Evolutionary conservation across 2,888 invertebrate species (phyloP).

Genomic region (Ochropleura plecta): DNA sequence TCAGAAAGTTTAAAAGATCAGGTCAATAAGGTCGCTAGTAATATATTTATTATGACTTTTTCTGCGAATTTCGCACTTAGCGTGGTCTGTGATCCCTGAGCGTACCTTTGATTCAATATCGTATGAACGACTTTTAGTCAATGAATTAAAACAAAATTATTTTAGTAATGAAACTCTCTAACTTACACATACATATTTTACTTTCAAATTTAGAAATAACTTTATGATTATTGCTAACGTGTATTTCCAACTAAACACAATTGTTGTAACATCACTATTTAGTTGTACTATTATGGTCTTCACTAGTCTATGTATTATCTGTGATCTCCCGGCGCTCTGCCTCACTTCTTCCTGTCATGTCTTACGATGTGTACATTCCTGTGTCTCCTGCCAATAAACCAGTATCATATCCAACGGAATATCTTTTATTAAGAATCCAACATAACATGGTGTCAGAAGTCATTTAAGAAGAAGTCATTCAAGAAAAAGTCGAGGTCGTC

Average conservation of each 20-base stretch:
- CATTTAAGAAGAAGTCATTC: no score
- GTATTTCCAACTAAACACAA: not conserved
- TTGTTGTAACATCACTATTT: no score
- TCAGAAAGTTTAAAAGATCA: constrained; percentile 5
- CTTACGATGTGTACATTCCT: no score
- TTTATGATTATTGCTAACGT: not conserved
- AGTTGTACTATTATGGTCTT: no score
- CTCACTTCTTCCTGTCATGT: no score
- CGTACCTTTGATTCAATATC: not conserved
- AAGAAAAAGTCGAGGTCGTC: no score
- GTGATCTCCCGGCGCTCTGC: no score
- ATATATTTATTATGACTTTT: not conserved
- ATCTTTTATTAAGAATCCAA: no score
- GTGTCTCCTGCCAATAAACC: no score
- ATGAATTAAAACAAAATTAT: constrained; percentile 9
- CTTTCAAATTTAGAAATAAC: not conserved
- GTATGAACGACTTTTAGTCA: not conserved
- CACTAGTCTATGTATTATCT: no score
- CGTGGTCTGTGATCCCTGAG: not conserved
- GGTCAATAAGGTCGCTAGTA: constrained; percentile 6
- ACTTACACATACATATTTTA: not conserved
- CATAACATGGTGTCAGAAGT: no score
- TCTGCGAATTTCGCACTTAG: not conserved
- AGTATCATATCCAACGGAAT: no score
- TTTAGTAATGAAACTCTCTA: not conserved